Evolutionary conservation across 2,888 invertebrate species (phyloP), one percentile per base, ranked within the genome.

Genomic region (Agrilus cyanescens): DNA sequence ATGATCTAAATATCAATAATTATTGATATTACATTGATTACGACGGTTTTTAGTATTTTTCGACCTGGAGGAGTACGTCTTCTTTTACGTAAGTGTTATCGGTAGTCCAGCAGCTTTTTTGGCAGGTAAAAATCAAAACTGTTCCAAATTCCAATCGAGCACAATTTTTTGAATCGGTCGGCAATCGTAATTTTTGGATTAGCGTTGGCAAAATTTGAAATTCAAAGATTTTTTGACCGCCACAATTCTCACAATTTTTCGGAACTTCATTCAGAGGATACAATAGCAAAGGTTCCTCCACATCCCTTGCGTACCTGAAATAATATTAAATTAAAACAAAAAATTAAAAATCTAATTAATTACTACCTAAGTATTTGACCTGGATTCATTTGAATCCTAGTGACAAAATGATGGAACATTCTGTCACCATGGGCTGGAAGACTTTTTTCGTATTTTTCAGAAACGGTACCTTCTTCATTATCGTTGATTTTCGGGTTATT

Each of bases 331-430:
- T 15, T 44, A 12, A 15, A 15, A 15, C 14, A 14, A 10, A 14
- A 10, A 48, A 32, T 18, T 4, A 30, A 38, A 12, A 13, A 34
- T 7, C 14, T 8, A 32, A 32, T 4, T 31, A 45, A 42, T 53
- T 66, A 88, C 89, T 90, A 88, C 89, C 90, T 78, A 39, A 91
- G 66, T 54, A 89, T 75, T 65, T 91, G 91, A 12, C 84, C 82
- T 1, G 88, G 87, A 70, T 84, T 85, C 38, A 71, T 68, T 49
- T 82, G 77, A 41, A 90, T 71, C 44, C 78, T 77, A 34, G 78
- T 77, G 15, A 84, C 62, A 59, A 90, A 89, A 44, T 82, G 76
- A 62, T 90, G 84, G 59, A 88, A 89, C 64, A 85, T 72, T 48
- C 78, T 70, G 63, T 91, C 90, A 0, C 89, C 90, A 59, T 91